Evolutionary conservation across 2,888 invertebrate genomes (phyloP).

Genomic region (Oligia latruncula): DNA sequence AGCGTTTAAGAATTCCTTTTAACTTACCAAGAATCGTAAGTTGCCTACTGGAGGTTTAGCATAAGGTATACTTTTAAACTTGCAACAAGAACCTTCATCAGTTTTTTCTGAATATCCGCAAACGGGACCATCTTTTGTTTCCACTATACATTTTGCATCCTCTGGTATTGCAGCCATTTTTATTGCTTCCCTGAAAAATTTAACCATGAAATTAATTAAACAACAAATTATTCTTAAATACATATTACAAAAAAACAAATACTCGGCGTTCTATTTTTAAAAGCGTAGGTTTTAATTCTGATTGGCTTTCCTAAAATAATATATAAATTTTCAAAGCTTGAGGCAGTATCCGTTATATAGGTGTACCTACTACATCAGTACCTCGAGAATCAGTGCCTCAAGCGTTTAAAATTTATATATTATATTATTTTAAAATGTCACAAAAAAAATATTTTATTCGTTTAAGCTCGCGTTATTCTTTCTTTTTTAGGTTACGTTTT

Average conservation of each 20-base stretch:
- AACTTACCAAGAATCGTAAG: constrained; percentile 82
- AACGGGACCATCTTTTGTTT: constrained; percentile 79
- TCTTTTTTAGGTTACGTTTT: too few relatives aligned
- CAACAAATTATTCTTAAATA: background rate
- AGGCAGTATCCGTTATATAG: too few relatives aligned
- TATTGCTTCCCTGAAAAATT: constrained; percentile 14
- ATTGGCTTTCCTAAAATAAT: background rate
- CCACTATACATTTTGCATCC: constrained; percentile 63
- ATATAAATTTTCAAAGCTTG: too few relatives aligned
- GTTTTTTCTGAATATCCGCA: constrained; percentile 76
- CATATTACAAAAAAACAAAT: background rate
- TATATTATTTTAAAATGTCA: too few relatives aligned
- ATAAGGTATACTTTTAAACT: constrained; percentile 83
- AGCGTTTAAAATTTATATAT: too few relatives aligned
- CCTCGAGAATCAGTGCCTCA: too few relatives aligned
- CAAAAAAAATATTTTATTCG: too few relatives aligned
- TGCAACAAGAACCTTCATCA: constrained; percentile 73
- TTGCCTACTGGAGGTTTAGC: constrained; percentile 82
- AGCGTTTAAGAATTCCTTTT: background rate
- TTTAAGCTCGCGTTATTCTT: too few relatives aligned
- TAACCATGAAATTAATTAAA: background rate
- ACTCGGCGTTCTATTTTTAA: constrained; percentile 8
- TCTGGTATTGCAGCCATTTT: constrained; percentile 64
- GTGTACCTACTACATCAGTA: too few relatives aligned
- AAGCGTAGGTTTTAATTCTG: background rate